A percentile compares a stretch with the other conserved stretches of the same genome.
Conservation (phyloP, 2,888 invertebrate species). For the Octonoba sinensis region DNA sequence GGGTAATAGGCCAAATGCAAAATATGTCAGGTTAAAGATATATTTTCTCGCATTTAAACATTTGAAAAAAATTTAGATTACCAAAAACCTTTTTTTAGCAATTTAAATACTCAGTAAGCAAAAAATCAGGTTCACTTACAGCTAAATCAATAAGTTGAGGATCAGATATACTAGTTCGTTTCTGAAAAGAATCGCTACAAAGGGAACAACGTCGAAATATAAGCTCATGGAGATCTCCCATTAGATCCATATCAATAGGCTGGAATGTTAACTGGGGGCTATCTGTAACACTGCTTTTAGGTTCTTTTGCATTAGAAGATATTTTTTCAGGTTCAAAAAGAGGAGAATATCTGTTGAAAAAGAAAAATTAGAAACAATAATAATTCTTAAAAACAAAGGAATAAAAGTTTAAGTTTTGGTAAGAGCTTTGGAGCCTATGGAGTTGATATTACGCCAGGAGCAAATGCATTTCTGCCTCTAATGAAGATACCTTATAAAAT, state of each 20-base stretch:
- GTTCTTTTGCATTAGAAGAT: constrained; percentile 26
- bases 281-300: constrained; percentile 19
- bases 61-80: no score
- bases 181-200: constrained; percentile 31
- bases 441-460: no score
- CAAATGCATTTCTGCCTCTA: no score
- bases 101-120: background rate
- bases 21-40: no score
- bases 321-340: constrained; percentile 6
- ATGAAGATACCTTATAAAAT: no score
- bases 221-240: constrained; percentile 64
- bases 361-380: constrained; percentile 3
- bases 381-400: background rate
- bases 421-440: background rate
- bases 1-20: no score
- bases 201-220: constrained; percentile 54
- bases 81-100: no score
- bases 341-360: constrained; percentile 23
- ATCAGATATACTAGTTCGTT: constrained; percentile 51
- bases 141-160: constrained; percentile 54
- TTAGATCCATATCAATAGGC: constrained; percentile 66
- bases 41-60: no score
- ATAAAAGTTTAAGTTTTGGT: background rate
- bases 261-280: constrained; percentile 64
- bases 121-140: constrained; percentile 6